Evolutionary conservation across 1,140 invertebrate genomes (phyloP), one percentile per base, ranked within the genome.

Genomic region (Saccostrea glomerata): DNA sequence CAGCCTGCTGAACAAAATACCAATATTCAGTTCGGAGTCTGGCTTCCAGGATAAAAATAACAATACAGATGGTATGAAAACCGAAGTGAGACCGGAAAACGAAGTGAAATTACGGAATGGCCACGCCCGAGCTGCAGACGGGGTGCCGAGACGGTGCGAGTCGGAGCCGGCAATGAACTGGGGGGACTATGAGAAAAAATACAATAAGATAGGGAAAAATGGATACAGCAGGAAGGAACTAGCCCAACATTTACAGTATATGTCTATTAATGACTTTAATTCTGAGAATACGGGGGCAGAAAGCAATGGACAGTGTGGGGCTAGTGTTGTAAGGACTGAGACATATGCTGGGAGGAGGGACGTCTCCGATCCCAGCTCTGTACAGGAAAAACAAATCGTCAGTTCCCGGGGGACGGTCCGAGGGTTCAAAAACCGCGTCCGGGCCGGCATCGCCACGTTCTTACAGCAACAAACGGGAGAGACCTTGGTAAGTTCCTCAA

Each of bases 391-490:
- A 20, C 87, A 91, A 87, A 93, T 94, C 36, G 90, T 93, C 47
- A 99, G 98, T 95, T 97, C 97, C 94, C 91, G 91, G 77, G 98
- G 98, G 55, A 98, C 98, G 3, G 97, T 99, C 86, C 96, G 98
- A 25, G 98, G 98, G 82, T 98, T 98, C 82, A 98, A 98, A 95
- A 99, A 99, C 95, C 96, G 98, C 91, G 98, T 99, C 36, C 95
- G 98, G 91, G 98, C 98, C 84, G 98, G 98, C 89, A 99, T 99
- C 92, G 98, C 97, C 20, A 98, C 98, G 7, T 99, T 99, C 94
- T 96, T 98, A 30, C 88, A 92, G 20, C 87, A 90, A 54, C 86
- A 30, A 40, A 82, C 82, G 2, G 86, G 82, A 7, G 58, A 66
- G 17, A 87, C 55, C n/a, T 82, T 83, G 86, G 86, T 87, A 84